phyloP scores from a whole-genome alignment of 2,113 vertebrate species.

The Murina feae region DNA sequence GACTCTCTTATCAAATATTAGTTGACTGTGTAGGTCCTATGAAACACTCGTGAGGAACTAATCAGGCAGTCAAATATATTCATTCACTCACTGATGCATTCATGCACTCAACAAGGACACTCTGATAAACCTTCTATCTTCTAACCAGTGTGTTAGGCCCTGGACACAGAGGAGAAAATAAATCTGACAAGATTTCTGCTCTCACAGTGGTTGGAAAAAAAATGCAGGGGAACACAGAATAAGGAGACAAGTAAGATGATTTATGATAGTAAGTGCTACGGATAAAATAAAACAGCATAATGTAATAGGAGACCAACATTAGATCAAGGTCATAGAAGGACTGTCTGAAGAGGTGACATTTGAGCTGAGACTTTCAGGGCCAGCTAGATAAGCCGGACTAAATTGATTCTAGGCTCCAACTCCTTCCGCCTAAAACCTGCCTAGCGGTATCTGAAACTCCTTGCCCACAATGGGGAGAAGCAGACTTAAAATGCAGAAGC shows the following conservation, averaged over 20 bases:
- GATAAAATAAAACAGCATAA: not conserved
- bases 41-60: not conserved
- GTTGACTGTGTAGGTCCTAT: not conserved
- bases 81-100: not conserved
- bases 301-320: not conserved
- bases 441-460: not conserved
- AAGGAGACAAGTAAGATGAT: not conserved
- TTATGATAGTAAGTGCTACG: not conserved
- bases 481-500: not conserved
- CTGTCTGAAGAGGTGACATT: not conserved
- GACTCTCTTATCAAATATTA: not conserved
- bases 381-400: not conserved
- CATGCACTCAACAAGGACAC: not conserved
- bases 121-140: not conserved
- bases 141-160: not conserved
- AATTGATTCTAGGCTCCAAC: not conserved
- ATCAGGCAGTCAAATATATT: not conserved
- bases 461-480: not conserved
- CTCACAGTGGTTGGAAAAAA: not conserved
- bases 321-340: not conserved
- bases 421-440: not conserved
- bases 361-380: not conserved
- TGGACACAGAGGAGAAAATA: not conserved
- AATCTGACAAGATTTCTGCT: not conserved
- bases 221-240: not conserved